These are phyloP conservation scores for Rhopalosiphum maidis DNA, from an alignment of 1,140 invertebrate species.

Conservation along the genomic window DNA sequence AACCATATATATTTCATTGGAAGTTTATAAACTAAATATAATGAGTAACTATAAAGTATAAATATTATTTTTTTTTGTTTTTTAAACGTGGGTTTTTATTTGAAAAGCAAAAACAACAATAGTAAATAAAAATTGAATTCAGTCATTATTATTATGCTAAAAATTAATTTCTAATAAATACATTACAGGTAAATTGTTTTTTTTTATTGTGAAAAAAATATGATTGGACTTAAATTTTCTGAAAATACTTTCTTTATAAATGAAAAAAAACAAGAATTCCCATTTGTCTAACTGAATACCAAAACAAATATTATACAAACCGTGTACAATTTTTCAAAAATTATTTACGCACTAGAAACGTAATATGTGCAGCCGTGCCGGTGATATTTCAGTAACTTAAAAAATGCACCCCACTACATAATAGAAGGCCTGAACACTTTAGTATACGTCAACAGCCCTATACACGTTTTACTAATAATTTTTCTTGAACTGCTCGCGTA, in stretches of 20 bases:
- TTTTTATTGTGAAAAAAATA: background rate
- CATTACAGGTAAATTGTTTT: background rate
- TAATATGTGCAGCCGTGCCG: conserved; percentile 4
- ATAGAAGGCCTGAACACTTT: background rate
- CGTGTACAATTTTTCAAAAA: conserved; percentile 12
- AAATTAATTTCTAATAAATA: background rate
- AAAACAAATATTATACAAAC: conserved; percentile 21
- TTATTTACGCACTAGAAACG: background rate
- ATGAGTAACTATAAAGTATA: background rate
- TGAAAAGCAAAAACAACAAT: background rate
- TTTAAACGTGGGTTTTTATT: no score
- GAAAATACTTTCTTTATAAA: background rate
- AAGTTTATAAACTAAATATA: background rate
- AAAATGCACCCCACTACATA: background rate
- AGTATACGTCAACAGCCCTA: background rate
- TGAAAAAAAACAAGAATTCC: background rate
- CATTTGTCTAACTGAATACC: background rate
- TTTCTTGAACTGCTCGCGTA: background rate
- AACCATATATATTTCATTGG: background rate
- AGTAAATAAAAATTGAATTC: background rate
- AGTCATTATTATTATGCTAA: background rate
- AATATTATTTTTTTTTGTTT: background rate
- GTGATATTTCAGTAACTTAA: conserved; percentile 24
- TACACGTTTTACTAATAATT: conserved; percentile 9
- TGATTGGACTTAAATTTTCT: background rate